Evolutionary conservation across 2,888 invertebrate genomes (phyloP), one percentile per base, ranked within the genome.

Genomic region (Oscheius sp.): DNA sequence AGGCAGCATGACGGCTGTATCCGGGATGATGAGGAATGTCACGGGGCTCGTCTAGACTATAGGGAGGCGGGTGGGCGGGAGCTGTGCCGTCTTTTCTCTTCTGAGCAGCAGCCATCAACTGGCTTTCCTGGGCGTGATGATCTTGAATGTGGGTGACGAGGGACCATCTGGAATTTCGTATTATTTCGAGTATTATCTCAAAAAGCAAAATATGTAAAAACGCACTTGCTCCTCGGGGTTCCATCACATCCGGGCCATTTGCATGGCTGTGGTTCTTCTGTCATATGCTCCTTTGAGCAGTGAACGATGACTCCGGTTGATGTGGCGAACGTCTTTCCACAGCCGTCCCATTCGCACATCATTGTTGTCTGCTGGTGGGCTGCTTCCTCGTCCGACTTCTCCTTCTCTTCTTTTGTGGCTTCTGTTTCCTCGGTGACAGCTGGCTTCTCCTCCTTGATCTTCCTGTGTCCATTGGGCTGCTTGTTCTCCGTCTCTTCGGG

Each of bases 111-210:
- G 93, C 92, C 92, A 93, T 90, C 66, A 91, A 89, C 60, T 90
- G 94, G 87, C 94, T 93, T 47, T 93, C 92, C 82, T 94, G 94
- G 89, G 96, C 95, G 90, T 98, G 98, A 79, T 95, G 94, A 91
- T 98, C 98, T 86, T 94, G 79, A 77, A 98, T 92, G 91, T 99
- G 99, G 76, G 98, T 97, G 93, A 97, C 95, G 51, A 98, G 91
- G 0, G 98, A 98, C 91, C 96, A 96, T 58, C 82, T 80, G 47
- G 78, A 77, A 70, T 7, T 9, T 1, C 21, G 21, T 21, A 21
- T 21, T 21, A 21, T 21, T 21, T 21, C 21, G 21, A 21, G 21
- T 21, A 21, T 21, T 21, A 21, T 21, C 21, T 0, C 21, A 21
- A 21, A 21, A 70, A 48, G 48, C 33, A 2, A 47, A 29, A 50